Conservation (phyloP, 1,140 invertebrate species). For the Solenopsis fugax region DNA sequence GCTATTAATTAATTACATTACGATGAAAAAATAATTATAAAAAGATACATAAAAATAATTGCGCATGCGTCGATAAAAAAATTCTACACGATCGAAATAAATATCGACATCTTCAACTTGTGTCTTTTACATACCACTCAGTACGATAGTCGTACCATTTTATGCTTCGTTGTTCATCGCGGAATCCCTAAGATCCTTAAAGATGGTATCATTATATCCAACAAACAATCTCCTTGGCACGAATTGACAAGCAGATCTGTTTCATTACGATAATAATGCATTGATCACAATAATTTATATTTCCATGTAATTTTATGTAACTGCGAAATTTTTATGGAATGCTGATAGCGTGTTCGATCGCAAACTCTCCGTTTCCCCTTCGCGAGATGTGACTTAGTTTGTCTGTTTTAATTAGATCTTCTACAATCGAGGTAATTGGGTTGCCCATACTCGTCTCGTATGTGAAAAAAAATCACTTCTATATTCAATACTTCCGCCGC, state of each 20-base stretch:
- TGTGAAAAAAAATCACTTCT: slow-evolving; percentile 52
- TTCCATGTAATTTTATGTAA: slow-evolving; percentile 26
- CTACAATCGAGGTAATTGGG: slow-evolving; percentile 78
- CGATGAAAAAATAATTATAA: slow-evolving; percentile 64
- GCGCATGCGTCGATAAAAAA: slow-evolving; percentile 11
- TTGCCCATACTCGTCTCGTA: slow-evolving; percentile 66
- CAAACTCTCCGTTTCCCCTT: slow-evolving; percentile 16
- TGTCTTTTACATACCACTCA: slow-evolving; percentile 7
- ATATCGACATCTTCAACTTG: slow-evolving; percentile 24
- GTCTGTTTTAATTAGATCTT: slow-evolving; percentile 62
- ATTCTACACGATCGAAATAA: slow-evolving; percentile 30
- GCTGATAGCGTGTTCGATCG: slow-evolving; percentile 59
- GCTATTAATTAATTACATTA: slow-evolving; percentile 36
- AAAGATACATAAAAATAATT: slow-evolving; percentile 62
- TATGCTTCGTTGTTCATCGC: slow-evolving; percentile 62
- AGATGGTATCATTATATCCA: slow-evolving; percentile 67
- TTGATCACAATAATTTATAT: slow-evolving; percentile 48
- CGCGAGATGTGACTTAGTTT: slow-evolving; percentile 13
- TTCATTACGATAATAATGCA: slow-evolving; percentile 29
- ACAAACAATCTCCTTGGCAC: neutral
- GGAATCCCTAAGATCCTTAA: slow-evolving; percentile 43
- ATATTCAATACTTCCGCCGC: slow-evolving; percentile 23
- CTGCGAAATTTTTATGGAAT: slow-evolving; percentile 68
- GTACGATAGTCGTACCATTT: neutral
- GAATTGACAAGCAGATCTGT: slow-evolving; percentile 18